Evolutionary conservation across 2,888 invertebrate genomes (phyloP).

Genomic region (Atherix ibis): DNA sequence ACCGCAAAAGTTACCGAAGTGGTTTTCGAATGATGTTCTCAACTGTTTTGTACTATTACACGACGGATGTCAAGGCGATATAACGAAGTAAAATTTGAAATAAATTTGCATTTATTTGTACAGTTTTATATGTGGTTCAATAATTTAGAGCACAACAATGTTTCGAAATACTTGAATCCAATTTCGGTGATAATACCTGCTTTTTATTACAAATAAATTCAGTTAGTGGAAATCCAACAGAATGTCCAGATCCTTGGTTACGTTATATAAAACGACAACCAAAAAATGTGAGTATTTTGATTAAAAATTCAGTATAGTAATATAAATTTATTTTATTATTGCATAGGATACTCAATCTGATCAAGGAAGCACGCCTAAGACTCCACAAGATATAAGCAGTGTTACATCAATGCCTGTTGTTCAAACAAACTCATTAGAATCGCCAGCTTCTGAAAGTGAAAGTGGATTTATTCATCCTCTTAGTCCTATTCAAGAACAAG

Average conservation of each 20-base stretch:
- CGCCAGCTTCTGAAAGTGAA: slow-evolving; percentile 19
- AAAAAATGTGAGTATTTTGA: slow-evolving; percentile 31
- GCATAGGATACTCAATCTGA: slow-evolving; percentile 25
- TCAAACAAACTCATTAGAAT: slow-evolving; percentile 21
- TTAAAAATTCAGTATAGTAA: neutral
- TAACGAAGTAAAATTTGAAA: slow-evolving; percentile 47
- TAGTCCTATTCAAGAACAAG: slow-evolving; percentile 50
- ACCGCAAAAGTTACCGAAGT: slow-evolving; percentile 66
- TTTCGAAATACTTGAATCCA: slow-evolving; percentile 71
- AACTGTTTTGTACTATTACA: slow-evolving; percentile 83
- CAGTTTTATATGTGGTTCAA: slow-evolving; percentile 2
- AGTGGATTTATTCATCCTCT: slow-evolving; percentile 55
- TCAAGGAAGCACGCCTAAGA: slow-evolving; percentile 39
- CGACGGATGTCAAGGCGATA: slow-evolving; percentile 54
- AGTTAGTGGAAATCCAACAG: slow-evolving; percentile 40
- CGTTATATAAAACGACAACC: slow-evolving; percentile 51
- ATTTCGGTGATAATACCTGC: slow-evolving; percentile 75
- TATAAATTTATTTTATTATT: neutral
- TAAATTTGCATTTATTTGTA: neutral
- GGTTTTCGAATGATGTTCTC: slow-evolving; percentile 65
- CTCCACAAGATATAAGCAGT: slow-evolving; percentile 38
- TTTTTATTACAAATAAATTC: slow-evolving; percentile 86
- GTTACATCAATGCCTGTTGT: slow-evolving; percentile 31
- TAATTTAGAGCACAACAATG: slow-evolving; percentile 60
- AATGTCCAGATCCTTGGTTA: slow-evolving; percentile 73